These are phyloP conservation scores for Malacoraja senta DNA, from an alignment of 2,797 vertebrate genomes.

Conservation along the genomic window DNA sequence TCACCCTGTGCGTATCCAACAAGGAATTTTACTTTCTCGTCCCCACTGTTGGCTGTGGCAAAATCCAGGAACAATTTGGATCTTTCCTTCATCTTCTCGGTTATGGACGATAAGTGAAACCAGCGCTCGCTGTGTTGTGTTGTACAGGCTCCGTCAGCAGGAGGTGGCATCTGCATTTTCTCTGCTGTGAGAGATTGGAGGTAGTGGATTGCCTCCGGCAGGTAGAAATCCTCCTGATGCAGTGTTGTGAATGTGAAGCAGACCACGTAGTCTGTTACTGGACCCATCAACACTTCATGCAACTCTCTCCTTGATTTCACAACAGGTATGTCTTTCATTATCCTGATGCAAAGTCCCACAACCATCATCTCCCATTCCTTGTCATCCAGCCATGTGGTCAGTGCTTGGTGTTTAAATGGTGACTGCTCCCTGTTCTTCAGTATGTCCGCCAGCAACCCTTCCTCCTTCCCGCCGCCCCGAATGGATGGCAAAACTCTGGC, in stretches of 20 bases:
- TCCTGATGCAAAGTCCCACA: slow-evolving; percentile 42
- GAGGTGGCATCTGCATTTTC: not conserved
- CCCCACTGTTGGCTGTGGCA: no score
- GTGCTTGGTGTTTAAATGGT: no score
- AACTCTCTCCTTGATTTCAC: slow-evolving; percentile 43
- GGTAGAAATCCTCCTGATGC: slow-evolving; percentile 38
- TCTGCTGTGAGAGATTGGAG: slow-evolving; percentile 2
- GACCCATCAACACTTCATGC: slow-evolving; percentile 38
- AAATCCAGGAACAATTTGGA: slow-evolving; percentile 42
- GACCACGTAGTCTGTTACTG: slow-evolving; percentile 41
- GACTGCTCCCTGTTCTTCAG: no score
- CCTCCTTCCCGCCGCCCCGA: no score
- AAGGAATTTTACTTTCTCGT: no score
- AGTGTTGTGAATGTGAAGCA: slow-evolving; percentile 46
- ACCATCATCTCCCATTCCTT: slow-evolving; percentile 44
- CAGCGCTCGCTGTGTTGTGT: slow-evolving; percentile 36
- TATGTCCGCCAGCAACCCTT: no score
- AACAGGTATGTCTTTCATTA: slow-evolving; percentile 41
- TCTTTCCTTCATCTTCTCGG: slow-evolving; percentile 23
- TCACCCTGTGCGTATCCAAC: no score
- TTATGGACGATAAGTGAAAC: slow-evolving; percentile 39
- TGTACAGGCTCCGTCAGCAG: not conserved
- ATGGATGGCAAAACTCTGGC: not conserved
- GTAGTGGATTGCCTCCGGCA: slow-evolving; percentile 42
- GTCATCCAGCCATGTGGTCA: slow-evolving; percentile 40